Evolutionary conservation across 2,113 vertebrate species (phyloP), one percentile per base, ranked within the genome.

Genomic region (Morphnarchus princeps): DNA sequence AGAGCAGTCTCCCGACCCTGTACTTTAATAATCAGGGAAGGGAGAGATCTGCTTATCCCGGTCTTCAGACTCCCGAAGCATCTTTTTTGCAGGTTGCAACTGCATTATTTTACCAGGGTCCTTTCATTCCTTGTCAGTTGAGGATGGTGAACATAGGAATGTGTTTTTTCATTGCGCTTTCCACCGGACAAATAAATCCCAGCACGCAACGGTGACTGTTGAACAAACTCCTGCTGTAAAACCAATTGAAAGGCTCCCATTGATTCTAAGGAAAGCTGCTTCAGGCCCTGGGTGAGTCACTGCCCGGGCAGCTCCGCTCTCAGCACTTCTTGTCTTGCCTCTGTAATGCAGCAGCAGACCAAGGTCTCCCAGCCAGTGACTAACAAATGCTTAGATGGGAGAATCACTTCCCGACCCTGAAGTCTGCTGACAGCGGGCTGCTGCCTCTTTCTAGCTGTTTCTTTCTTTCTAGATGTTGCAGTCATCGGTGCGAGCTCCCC

Each of bases 201-300:
- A 72, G 77, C 76, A 76, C 0, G 0, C 0, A 11, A 29, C 40
- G 49, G 69, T 70, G 67, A 73, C 65, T 70, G 58, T 63, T 91
- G 86, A 89, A 92, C 65, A 90, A 95, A 82, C n/a, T 92, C 63
- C 50, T 28, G 80, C 83, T 94, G 78, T 82, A 95, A 94, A 92
- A 84, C 62, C 61, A 91, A 34, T 85, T 87, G 77, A 93, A 96
- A 91, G 83, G 42, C 69, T 89, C 36, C 52, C 77, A 79, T 43
- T 93, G 79, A 93, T 92, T 82, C 66, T 59, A 77, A 81, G 84
- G 52, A 76, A 93, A 91, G 49, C 29, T 2, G 81, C 49, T 87
- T 45, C 81, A 65, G 77, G 73, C 77, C 70, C 40, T 89, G 73
- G 10, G 38, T 92, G 92, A 95, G 70, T 93, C 91, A 91, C 52